Evolutionary conservation across 2,113 vertebrate species (phyloP).

Genomic region (Malurus alboscapulatus): DNA sequence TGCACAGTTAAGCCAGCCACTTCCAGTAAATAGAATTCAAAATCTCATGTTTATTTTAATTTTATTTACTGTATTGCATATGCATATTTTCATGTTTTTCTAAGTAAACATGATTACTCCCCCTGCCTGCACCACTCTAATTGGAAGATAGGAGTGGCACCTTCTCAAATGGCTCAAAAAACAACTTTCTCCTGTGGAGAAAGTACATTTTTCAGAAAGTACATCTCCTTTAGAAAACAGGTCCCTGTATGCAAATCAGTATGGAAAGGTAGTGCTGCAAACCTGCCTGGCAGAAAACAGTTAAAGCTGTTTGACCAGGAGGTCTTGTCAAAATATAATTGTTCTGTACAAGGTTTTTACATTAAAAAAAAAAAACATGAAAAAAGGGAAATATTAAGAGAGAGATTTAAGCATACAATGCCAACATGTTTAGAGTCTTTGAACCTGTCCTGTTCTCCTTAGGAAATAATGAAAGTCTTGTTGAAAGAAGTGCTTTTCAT

Average conservation of each 20-base stretch:
- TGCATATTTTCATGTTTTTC: constrained; percentile 38
- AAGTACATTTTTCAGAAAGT: neutral
- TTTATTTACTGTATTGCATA: constrained; percentile 40
- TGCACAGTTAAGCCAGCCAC: constrained; percentile 30
- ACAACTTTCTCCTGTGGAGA: neutral
- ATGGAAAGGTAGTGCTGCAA: neutral
- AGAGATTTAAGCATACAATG: neutral
- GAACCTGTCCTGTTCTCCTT: neutral
- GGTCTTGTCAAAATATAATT: neutral
- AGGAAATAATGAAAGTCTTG: neutral
- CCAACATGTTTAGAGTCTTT: neutral
- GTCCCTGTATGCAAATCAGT: neutral
- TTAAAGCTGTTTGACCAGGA: neutral
- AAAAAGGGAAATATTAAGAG: neutral
- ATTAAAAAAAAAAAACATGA: neutral
- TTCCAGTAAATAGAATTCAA: constrained; percentile 43
- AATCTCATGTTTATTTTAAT: constrained; percentile 49
- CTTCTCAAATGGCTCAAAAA: neutral
- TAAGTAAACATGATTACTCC: neutral
- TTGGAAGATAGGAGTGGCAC: neutral
- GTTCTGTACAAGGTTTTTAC: neutral
- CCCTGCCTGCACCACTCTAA: neutral
- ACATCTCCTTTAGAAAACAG: neutral
- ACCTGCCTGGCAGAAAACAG: neutral
- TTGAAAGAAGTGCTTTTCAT: neutral